Conservation (phyloP, 53 echinoderm and acorn worm species). For the Arbacia lixula region DNA sequence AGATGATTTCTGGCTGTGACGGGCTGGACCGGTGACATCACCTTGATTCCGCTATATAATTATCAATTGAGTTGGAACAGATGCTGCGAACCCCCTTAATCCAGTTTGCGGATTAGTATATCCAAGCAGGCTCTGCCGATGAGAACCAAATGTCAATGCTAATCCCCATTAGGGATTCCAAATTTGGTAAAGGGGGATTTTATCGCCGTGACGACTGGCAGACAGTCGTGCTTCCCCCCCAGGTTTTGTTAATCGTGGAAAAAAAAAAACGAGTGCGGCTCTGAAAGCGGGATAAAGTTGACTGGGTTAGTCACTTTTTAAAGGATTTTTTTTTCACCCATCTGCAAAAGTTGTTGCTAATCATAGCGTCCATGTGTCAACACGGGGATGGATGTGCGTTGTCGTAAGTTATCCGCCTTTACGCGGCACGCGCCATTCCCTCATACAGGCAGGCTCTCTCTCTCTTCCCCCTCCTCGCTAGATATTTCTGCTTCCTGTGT, state of each 20-base stretch:
- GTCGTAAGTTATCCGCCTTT: no score
- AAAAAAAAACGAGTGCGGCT: background rate
- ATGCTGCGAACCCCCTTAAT: slow-evolving; percentile 15
- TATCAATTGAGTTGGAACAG: slow-evolving; percentile 50
- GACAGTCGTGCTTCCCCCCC: no score
- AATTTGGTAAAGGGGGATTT: slow-evolving; percentile 28
- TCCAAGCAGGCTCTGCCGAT: slow-evolving; percentile 8
- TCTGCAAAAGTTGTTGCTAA: slow-evolving; percentile 6
- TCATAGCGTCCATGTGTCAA: slow-evolving; percentile 29
- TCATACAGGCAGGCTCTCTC: no score
- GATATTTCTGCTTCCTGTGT: background rate
- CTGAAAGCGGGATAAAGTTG: slow-evolving; percentile 17
- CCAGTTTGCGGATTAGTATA: slow-evolving; percentile 21
- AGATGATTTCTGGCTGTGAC: slow-evolving; percentile 25
- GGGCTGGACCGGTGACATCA: slow-evolving; percentile 2
- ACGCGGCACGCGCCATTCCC: no score
- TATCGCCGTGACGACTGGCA: background rate
- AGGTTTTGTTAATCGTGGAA: background rate
- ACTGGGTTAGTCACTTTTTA: slow-evolving; percentile 15
- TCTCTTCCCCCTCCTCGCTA: no score
- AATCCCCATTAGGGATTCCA: slow-evolving; percentile 21
- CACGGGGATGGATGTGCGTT: background rate
- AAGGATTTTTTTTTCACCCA: background rate
- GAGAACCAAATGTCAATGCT: slow-evolving; percentile 31
- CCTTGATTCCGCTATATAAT: slow-evolving; percentile 44